These are phyloP conservation scores for Drosophila suboccidentalis DNA, from an alignment of 2,888 invertebrate genomes.

Conservation along the genomic window DNA sequence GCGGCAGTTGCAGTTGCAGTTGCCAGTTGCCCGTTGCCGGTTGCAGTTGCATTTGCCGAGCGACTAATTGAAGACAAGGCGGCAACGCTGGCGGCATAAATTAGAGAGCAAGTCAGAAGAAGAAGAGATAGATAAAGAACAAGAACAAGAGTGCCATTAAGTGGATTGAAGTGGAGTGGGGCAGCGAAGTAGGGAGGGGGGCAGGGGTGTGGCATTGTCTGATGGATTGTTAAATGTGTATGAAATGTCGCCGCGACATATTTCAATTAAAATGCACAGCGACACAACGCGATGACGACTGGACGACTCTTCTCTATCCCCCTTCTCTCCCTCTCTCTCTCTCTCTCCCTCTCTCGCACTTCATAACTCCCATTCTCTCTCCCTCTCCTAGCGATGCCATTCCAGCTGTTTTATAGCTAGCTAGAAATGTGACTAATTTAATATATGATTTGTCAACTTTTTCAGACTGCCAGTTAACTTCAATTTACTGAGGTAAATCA, in stretches of 20 bases:
- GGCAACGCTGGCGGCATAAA: constrained; percentile 68
- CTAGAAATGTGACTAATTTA: no score
- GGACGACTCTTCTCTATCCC: background rate
- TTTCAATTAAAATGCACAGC: constrained; percentile 66
- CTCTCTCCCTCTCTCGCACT: no score
- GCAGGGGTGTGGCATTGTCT: constrained; percentile 23
- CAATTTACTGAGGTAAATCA: no score
- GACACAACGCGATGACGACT: constrained; percentile 20
- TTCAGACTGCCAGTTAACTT: no score
- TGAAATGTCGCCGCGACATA: constrained; percentile 66
- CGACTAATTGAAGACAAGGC: constrained; percentile 78
- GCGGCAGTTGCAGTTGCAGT: constrained; percentile 48
- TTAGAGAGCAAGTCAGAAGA: constrained; percentile 45
- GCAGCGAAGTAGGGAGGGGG: background rate
- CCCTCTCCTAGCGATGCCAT: no score
- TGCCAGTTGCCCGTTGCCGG: constrained; percentile 31
- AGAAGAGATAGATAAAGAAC: background rate
- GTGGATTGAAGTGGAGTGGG: constrained; percentile 38
- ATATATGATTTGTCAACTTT: no score
- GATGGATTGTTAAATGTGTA: constrained; percentile 77
- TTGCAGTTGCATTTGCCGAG: constrained; percentile 44
- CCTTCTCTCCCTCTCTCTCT: background rate
- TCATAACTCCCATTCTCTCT: background rate
- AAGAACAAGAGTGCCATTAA: constrained; percentile 60
- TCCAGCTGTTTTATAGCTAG: no score